Percentiles rank a stretch among this genome's conserved stretches.
These are phyloP conservation scores for Oryzias javanicus DNA, from an alignment of 2,113 vertebrate genomes.

Conservation along the genomic window DNA sequence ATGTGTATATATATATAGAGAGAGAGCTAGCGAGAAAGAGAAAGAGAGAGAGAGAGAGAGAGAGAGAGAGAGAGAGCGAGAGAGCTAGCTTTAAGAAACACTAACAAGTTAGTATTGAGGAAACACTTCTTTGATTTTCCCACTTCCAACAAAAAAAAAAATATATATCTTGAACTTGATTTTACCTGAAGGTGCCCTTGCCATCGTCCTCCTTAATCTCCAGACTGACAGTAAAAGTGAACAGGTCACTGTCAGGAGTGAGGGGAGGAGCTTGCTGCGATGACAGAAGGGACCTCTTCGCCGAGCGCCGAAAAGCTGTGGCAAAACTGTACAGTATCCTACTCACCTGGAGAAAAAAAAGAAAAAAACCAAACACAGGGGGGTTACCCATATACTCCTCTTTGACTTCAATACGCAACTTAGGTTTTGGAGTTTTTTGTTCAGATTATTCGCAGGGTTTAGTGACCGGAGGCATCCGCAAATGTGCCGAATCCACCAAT, in stretches of 20 bases:
- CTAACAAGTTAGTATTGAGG: background rate
- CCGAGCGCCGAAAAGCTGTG: constrained; percentile 93
- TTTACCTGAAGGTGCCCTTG: constrained; percentile 96
- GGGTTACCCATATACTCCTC: too few relatives aligned
- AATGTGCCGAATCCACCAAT: too few relatives aligned
- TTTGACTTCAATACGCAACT: too few relatives aligned
- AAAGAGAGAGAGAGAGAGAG: too few relatives aligned
- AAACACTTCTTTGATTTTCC: background rate
- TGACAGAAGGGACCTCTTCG: constrained; percentile 85
- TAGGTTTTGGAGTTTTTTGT: too few relatives aligned
- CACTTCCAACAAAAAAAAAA: background rate
- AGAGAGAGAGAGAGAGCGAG: too few relatives aligned
- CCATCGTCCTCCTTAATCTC: constrained; percentile 99
- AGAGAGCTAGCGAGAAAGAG: too few relatives aligned
- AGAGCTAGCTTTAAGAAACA: too few relatives aligned
- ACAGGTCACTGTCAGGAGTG: constrained; percentile 95
- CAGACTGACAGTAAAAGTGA: constrained; percentile 95
- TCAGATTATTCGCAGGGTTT: too few relatives aligned
- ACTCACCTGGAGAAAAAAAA: constrained; percentile 83
- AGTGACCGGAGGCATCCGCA: too few relatives aligned
- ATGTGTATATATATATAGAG: too few relatives aligned
- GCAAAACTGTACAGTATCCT: constrained; percentile 98
- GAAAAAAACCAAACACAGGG: background rate
- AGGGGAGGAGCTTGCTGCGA: constrained; percentile 82
- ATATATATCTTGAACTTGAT: background rate